phyloP scores from a whole-genome alignment of 2,113 vertebrate species.

The Chlamydotis undulata region DNA sequence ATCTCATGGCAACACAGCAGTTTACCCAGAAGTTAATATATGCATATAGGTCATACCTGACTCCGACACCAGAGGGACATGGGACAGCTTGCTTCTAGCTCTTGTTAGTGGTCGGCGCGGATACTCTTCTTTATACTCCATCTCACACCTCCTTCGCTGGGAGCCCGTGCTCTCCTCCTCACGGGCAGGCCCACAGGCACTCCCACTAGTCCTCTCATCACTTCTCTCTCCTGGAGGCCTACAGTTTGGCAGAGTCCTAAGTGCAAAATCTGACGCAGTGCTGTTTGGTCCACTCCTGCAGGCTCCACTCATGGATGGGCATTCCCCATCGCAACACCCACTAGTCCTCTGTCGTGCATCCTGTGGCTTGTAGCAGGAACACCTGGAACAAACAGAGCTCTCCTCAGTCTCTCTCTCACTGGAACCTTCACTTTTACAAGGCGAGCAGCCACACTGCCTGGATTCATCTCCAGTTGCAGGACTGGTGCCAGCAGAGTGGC shows the following conservation, averaged over 20 bases:
- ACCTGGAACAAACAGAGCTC: constrained; percentile 72
- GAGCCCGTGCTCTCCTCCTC: constrained; percentile 65
- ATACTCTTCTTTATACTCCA: constrained; percentile 74
- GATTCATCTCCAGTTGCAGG: constrained; percentile 52
- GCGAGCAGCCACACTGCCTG: constrained; percentile 74
- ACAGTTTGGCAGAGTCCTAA: constrained; percentile 76
- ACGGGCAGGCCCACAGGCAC: constrained; percentile 59
- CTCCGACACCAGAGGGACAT: constrained; percentile 86
- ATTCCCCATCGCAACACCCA: constrained; percentile 68
- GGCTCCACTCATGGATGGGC: constrained; percentile 75
- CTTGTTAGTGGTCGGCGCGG: constrained; percentile 91
- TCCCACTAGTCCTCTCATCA: constrained; percentile 76
- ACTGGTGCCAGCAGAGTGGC: constrained; percentile 52
- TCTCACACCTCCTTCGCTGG: constrained; percentile 66
- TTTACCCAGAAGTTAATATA: neutral
- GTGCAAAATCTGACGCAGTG: constrained; percentile 74
- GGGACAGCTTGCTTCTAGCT: constrained; percentile 88
- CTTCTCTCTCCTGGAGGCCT: constrained; percentile 59
- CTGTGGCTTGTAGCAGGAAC: constrained; percentile 71
- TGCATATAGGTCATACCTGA: constrained; percentile 79
- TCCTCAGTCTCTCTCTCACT: constrained; percentile 62
- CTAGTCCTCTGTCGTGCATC: constrained; percentile 72
- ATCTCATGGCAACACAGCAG: neutral
- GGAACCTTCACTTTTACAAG: constrained; percentile 65
- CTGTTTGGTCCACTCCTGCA: constrained; percentile 73